These are phyloP conservation scores for Torymus auratus DNA, from an alignment of 2,888 invertebrate genomes.

Conservation along the genomic window DNA sequence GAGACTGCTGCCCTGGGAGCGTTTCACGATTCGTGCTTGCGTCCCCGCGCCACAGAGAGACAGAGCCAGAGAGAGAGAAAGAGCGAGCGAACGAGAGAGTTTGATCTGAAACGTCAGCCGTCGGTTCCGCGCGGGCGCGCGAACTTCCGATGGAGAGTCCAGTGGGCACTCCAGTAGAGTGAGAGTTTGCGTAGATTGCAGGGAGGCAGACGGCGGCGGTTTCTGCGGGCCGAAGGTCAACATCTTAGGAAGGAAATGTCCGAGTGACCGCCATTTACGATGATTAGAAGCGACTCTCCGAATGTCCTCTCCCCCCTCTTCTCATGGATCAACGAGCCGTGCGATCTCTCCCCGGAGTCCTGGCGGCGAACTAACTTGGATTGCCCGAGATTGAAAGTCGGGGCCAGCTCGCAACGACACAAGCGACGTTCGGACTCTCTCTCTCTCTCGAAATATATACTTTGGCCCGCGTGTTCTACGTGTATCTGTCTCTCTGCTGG, in stretches of 20 bases:
- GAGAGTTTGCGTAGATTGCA: neutral
- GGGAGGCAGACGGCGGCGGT: neutral
- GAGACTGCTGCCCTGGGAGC: neutral
- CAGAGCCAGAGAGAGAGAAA: too few relatives aligned
- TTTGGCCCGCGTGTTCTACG: too few relatives aligned
- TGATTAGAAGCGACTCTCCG: constrained; percentile 42
- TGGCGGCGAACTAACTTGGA: constrained; percentile 12
- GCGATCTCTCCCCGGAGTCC: neutral
- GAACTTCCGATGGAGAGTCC: neutral
- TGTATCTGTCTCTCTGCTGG: too few relatives aligned
- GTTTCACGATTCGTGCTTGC: too few relatives aligned
- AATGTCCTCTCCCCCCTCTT: neutral
- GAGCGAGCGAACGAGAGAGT: neutral
- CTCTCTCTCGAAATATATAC: too few relatives aligned
- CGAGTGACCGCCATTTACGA: constrained; percentile 49
- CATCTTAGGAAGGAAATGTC: constrained; percentile 48
- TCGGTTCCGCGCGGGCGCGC: neutral
- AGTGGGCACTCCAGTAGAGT: neutral
- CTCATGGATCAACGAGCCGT: constrained; percentile 42
- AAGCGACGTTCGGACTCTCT: neutral
- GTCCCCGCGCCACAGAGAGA: too few relatives aligned
- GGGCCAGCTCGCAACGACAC: neutral
- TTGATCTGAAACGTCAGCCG: constrained; percentile 21
- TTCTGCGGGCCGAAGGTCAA: constrained; percentile 40
- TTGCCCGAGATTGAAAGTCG: constrained; percentile 48